Percentiles rank a stretch among this genome's conserved stretches.
phyloP scores from a whole-genome alignment of 1,140 invertebrate genomes.

The Cydia pomonella region DNA sequence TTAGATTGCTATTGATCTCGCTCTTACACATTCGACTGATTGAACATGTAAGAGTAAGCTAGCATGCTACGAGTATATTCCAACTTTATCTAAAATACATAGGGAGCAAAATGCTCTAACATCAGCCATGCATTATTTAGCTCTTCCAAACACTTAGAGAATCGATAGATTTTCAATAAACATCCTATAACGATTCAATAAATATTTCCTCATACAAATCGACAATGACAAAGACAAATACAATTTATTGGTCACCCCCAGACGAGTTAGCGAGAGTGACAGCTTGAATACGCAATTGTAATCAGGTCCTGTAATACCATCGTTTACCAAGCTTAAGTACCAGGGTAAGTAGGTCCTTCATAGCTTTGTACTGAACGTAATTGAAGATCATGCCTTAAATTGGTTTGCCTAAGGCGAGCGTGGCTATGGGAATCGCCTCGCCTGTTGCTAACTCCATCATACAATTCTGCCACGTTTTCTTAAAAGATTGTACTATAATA shows the following conservation, averaged over 20 bases:
- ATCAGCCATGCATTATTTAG: neutral
- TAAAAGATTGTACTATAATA: neutral
- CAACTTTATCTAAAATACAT: no score
- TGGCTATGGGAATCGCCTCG: neutral
- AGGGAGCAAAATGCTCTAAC: neutral
- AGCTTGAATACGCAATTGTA: neutral
- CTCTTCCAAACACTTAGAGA: neutral
- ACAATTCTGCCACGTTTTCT: neutral
- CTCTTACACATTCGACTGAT: no score
- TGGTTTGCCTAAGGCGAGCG: neutral
- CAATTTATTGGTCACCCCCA: neutral
- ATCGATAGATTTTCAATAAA: neutral
- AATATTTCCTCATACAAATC: neutral
- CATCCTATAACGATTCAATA: neutral
- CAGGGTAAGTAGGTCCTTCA: neutral
- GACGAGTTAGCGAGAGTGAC: neutral
- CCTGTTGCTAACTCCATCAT: neutral
- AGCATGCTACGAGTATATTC: no score
- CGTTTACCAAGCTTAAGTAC: neutral
- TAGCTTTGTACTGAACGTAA: neutral
- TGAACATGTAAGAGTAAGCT: no score
- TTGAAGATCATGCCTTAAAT: neutral
- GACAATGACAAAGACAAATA: neutral
- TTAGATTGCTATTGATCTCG: no score
- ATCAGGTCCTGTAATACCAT: neutral